phyloP scores from a whole-genome alignment of 2,888 invertebrate genomes.

The Tridacna crocea region DNA sequence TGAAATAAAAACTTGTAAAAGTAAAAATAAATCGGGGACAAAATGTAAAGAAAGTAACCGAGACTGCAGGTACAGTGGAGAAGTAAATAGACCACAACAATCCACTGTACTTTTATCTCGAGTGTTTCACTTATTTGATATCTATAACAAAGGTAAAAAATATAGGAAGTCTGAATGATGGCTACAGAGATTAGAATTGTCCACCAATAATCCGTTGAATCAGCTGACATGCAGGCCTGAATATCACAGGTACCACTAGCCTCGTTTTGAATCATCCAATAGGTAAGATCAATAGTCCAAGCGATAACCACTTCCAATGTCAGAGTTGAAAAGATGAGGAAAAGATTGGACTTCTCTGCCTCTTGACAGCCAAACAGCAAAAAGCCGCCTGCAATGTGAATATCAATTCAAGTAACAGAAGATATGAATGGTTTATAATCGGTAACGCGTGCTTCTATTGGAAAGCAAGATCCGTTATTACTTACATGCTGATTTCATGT shows the following conservation, averaged over 20 bases:
- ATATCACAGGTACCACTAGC: background rate
- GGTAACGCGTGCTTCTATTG: too few species aligned
- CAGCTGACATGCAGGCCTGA: background rate
- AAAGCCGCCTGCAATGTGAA: background rate
- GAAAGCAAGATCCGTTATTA: too few species aligned
- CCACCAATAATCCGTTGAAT: background rate
- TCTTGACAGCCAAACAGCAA: background rate
- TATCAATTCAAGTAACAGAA: background rate
- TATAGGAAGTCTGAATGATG: background rate
- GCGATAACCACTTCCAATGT: background rate
- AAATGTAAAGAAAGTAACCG: constrained; percentile 5
- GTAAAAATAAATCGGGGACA: constrained; percentile 6
- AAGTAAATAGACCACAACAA: background rate
- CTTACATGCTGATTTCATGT: too few species aligned
- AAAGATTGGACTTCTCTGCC: background rate
- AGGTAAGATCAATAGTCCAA: background rate
- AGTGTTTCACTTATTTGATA: background rate
- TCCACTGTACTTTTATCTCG: background rate
- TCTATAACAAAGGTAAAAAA: background rate
- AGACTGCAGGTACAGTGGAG: background rate
- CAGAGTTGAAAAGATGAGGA: background rate
- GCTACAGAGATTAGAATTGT: background rate
- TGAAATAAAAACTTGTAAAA: background rate
- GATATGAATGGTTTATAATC: too few species aligned
- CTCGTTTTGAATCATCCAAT: constrained; percentile 12